Base-by-base conservation (phyloP, 2,888 invertebrate genomes). In the Chrysina gloriosa region DNA sequence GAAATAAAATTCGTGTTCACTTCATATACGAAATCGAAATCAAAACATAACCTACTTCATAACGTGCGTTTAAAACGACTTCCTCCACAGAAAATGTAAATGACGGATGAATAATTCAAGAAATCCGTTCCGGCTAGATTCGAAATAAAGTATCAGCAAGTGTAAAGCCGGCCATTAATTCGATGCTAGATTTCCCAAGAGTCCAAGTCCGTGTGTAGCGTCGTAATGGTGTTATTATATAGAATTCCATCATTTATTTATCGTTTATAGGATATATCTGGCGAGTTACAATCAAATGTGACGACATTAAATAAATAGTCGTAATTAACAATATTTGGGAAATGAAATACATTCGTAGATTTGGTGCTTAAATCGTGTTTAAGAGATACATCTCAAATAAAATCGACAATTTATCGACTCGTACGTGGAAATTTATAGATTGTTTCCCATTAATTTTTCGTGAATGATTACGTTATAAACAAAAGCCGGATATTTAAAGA, bases 381-480 rank as follows among this genome's bases (percentile, higher is more conserved):
- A n/a, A n/a, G n/a, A n/a, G n/a, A n/a, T n/a, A n/a, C n/a, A n/a
- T n/a, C n/a, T n/a, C n/a, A n/a, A 19, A 9, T 45, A 45, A 45
- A 45, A 16, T 45, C 21, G 7, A 5, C 2, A 21, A 6, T 21
- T 45, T 7, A 7, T 45, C 19, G 2, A 2, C 19, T 7, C 21
- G 6, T 2, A n/a, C 1, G 21, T 19, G 3, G 21, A 3, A 7
- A 45, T 45, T 45, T 45, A 45, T 19, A 21, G 45, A 19, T 21
- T 45, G 45, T 45, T 45, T 45, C 9, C 9, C n/a, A 45, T 45
- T 21, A 45, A 45, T 21, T 45, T 45, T 45, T 45, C 21, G n/a
- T 21, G 0, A 19, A 2, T 2, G 19, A 45, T 21, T 45, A 21
- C 21, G 27, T 11, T 16, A 50, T 50, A 50, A 50, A 50, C 50